Base-by-base conservation (phyloP, 2,888 invertebrate species). In the Heliconius ismenius region DNA sequence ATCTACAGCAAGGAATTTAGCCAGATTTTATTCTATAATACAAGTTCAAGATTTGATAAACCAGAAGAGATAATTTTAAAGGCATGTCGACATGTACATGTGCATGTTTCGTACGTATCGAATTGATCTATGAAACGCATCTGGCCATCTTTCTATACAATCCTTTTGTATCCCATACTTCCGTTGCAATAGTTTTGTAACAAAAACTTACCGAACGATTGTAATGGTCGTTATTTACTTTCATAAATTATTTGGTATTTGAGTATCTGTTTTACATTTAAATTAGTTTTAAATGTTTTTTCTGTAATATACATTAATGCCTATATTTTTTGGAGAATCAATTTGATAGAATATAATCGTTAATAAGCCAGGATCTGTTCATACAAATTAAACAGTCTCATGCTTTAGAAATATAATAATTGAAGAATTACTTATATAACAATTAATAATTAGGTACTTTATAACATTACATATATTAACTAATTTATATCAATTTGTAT, bases 111-210 rank as follows among this genome's bases (percentile, higher is more conserved):
- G 68, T 54, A 24, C 67, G n/a, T 62, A 69, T 49, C 43, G 24
- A 39, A 73, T 73, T 73, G 68, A 73, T 73, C 68, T 49, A 76
- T 21, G 67, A 68, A 24, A 67, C 62, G 43, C 67, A 76, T 76
- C 73, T 76, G 62, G 49, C 26, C 62, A 49, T 73, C 24, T 60
- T 73, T 72, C 49, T 70, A 15, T 76, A 54, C 21, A 4, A 26
- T 39, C 26, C 39, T 39, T 62, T 43, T 73, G 60, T 73, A 62
- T 39, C 73, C 18, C 43, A 21, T 39, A 62, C 36, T 62, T 62
- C 73, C 60, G 36, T 63, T 63, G 4, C 49, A 43, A 43, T 24
- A 36, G 69, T n/a, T 63, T 64, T 36, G 36, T 64, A 39, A 32
- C 54, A 26, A 70, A 70, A 24, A 70, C 13, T 36, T 58, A 70